Evolutionary conservation across 53 echinoderm and acorn worm genomes (phyloP).

Genomic region (Paracentrotus lividus): DNA sequence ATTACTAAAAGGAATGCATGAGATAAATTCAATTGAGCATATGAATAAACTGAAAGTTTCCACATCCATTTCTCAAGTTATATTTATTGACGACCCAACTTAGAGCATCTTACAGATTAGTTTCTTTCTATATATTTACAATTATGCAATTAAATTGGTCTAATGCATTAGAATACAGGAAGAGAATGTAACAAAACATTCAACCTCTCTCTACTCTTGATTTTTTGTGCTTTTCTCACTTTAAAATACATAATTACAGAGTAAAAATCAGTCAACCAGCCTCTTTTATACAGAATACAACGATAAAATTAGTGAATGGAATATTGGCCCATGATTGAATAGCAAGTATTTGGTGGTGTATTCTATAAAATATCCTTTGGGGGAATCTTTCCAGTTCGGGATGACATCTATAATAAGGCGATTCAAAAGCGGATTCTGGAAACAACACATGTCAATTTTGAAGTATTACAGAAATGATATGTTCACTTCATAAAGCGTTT

Average conservation of each 20-base stretch:
- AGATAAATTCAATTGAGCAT: background rate
- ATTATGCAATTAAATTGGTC: background rate
- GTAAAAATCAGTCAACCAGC: constrained; percentile 20
- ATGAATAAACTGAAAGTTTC: background rate
- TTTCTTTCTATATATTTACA: background rate
- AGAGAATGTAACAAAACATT: background rate
- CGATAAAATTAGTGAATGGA: background rate
- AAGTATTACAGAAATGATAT: too few relatives aligned
- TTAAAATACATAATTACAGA: background rate
- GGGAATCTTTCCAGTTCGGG: too few relatives aligned
- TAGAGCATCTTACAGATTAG: background rate
- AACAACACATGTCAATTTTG: too few relatives aligned
- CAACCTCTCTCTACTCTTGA: background rate
- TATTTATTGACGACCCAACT: background rate
- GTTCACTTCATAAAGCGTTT: too few relatives aligned
- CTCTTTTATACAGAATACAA: background rate
- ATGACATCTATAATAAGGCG: too few relatives aligned
- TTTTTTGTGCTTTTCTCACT: background rate
- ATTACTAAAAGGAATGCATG: background rate
- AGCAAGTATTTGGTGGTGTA: background rate
- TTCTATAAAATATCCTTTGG: too few relatives aligned
- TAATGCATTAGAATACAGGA: too few relatives aligned
- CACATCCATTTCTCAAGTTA: background rate
- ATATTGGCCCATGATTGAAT: background rate
- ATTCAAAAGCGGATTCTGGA: too few relatives aligned